Conservation (phyloP, 2,797 vertebrate genomes). For the Gallinago stenura region DNA sequence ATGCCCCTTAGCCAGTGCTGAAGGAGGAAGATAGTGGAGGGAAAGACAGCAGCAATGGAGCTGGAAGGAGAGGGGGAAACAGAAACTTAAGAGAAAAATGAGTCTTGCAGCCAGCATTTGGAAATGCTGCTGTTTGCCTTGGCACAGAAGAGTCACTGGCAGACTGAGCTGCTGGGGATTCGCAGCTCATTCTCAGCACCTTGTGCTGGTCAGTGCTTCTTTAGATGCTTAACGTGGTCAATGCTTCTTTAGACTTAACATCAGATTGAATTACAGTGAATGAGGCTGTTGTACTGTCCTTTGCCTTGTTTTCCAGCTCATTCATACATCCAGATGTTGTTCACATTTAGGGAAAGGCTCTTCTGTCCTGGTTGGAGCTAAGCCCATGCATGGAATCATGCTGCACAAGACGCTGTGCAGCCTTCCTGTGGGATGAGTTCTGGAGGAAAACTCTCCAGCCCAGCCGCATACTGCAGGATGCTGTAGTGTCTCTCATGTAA, state of each 20-base stretch:
- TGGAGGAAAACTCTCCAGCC: neutral
- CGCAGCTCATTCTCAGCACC: neutral
- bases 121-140: neutral
- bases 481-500: neutral
- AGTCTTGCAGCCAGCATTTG: neutral
- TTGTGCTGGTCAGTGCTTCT: neutral
- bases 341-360: neutral
- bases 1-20: neutral
- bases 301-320: neutral
- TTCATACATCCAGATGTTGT: neutral
- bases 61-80: neutral
- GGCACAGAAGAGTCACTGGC: neutral
- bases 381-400: neutral
- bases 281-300: neutral
- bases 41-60: neutral
- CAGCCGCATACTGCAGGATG: neutral
- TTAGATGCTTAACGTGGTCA: neutral
- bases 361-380: neutral
- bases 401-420: neutral
- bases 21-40: neutral
- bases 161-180: neutral
- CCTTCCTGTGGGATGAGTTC: neutral
- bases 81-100: neutral
- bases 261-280: neutral
- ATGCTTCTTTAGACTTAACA: neutral